Evolutionary conservation across 2,888 invertebrate species (phyloP).

Genomic region (Drosophila gaucha): DNA sequence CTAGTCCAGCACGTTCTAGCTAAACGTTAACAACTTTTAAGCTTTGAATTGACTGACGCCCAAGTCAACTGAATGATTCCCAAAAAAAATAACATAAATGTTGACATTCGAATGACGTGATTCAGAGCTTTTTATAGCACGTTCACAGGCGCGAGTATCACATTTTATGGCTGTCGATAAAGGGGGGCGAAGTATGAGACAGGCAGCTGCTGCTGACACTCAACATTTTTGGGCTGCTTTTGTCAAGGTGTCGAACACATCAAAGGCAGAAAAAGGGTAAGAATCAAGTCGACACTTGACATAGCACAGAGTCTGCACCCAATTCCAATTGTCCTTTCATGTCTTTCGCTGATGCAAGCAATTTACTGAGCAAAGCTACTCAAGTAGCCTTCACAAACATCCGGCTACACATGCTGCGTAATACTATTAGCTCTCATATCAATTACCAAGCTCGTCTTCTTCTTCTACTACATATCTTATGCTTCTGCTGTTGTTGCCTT

Average conservation of each 20-base stretch:
- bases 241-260: conserved; percentile 23
- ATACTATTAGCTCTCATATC: conserved; percentile 61
- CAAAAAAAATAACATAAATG: conserved; percentile 12
- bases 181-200: not conserved
- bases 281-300: conserved; percentile 27
- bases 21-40: not conserved
- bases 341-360: conserved; percentile 47
- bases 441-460: conserved; percentile 37
- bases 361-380: conserved; percentile 32
- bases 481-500: conserved; percentile 12
- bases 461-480: not conserved
- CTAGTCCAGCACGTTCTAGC: not conserved
- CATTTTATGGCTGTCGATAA: conserved; percentile 18
- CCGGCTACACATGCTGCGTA: conserved; percentile 38
- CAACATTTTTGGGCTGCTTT: conserved; percentile 35
- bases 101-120: conserved; percentile 52
- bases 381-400: conserved; percentile 51
- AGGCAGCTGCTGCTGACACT: conserved; percentile 71
- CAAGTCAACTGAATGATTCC: conserved; percentile 43
- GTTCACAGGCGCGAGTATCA: conserved; percentile 19
- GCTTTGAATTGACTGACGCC: conserved; percentile 16
- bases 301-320: not conserved
- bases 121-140: conserved; percentile 28
- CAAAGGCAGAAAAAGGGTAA: conserved; percentile 24
- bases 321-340: conserved; percentile 50